phyloP scores from a whole-genome alignment of 1,140 invertebrate species.

The Drosophila ambigua region DNA sequence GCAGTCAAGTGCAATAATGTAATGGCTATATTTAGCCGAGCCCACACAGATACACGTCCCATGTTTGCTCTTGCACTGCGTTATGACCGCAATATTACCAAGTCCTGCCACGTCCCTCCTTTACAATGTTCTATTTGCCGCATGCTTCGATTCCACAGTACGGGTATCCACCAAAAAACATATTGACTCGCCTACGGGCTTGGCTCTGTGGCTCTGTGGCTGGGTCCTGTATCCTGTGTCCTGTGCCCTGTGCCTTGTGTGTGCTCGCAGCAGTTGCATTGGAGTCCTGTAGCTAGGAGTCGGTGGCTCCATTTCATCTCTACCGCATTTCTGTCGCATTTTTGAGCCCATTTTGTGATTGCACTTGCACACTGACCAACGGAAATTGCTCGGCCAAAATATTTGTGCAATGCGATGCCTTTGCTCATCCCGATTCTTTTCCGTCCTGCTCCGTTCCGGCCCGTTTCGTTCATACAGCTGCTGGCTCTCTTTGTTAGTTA shows the following conservation, averaged over 20 bases:
- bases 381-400: constrained; percentile 67
- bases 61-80: constrained; percentile 44
- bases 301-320: constrained; percentile 57
- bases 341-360: constrained; percentile 65
- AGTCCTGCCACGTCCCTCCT: constrained; percentile 50
- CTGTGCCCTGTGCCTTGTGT: too few relatives aligned
- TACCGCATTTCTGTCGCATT: constrained; percentile 72
- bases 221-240: too few relatives aligned
- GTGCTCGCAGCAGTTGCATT: too few relatives aligned
- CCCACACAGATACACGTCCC: constrained; percentile 16
- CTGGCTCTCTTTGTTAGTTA: constrained; percentile 53
- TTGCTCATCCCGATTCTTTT: constrained; percentile 7
- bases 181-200: constrained; percentile 50
- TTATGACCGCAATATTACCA: constrained; percentile 54
- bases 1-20: constrained; percentile 77
- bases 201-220: neutral
- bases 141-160: constrained; percentile 50
- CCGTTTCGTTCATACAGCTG: neutral
- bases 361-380: constrained; percentile 60
- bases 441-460: neutral
- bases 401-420: constrained; percentile 56
- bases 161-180: constrained; percentile 24
- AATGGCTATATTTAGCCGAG: constrained; percentile 61
- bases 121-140: constrained; percentile 49
- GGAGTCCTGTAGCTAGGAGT: constrained; percentile 1